phyloP scores from a whole-genome alignment of 2,797 vertebrate species.

The Schizopygopsis malacanthus region DNA sequence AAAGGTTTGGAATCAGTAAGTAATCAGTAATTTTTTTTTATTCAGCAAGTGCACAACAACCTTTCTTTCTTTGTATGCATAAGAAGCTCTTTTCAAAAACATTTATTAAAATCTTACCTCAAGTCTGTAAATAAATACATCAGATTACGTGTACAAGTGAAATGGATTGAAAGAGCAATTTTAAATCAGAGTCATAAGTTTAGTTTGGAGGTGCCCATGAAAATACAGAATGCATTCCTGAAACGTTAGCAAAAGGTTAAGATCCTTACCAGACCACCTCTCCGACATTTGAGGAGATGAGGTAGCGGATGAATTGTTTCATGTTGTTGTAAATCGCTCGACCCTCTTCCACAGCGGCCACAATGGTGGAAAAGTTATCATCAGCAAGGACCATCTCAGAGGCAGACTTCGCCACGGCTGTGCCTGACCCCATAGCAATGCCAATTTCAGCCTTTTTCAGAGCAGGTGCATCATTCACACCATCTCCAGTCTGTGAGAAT shows the following conservation, averaged over 20 bases:
- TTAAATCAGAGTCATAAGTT: not conserved
- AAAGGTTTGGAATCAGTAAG: not conserved
- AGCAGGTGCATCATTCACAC: slow-evolving; percentile 96
- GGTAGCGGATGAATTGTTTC: slow-evolving; percentile 99
- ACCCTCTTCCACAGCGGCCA: slow-evolving; percentile 97
- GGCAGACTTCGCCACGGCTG: slow-evolving; percentile 95
- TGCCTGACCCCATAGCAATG: slow-evolving; percentile 98
- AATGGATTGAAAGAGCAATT: not conserved
- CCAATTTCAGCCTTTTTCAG: slow-evolving; percentile 98
- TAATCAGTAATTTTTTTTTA: not conserved
- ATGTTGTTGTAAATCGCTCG: slow-evolving; percentile 99
- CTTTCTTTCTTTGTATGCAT: not conserved
- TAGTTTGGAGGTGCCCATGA: not conserved
- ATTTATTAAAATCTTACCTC: not conserved
- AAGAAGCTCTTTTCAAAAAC: not conserved
- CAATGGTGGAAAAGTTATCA: slow-evolving; percentile 97
- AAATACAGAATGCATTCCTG: not conserved
- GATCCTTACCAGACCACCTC: slow-evolving; percentile 94
- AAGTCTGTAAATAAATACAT: not conserved
- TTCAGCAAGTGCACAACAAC: not conserved
- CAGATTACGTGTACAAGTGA: not conserved
- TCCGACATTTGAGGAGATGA: slow-evolving; percentile 98
- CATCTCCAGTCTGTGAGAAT: slow-evolving; percentile 87
- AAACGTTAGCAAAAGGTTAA: not conserved
- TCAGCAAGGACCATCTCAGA: slow-evolving; percentile 99